phyloP scores from a whole-genome alignment of 2,888 invertebrate genomes.

The Andrena fulva region DNA sequence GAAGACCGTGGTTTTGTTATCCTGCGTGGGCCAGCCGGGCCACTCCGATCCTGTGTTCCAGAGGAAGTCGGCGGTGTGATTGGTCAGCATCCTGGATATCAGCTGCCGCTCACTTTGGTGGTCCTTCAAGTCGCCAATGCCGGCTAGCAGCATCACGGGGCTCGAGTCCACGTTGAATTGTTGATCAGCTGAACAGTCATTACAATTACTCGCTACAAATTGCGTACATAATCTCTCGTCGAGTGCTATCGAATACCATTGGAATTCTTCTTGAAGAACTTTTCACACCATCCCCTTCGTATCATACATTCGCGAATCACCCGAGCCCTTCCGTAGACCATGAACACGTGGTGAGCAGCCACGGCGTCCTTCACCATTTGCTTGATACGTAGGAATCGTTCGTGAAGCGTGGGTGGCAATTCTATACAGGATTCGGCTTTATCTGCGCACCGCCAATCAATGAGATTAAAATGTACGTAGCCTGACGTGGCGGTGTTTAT shows the following conservation, averaged over 20 bases:
- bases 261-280: slow-evolving; percentile 73
- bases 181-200: slow-evolving; percentile 66
- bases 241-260: slow-evolving; percentile 39
- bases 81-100: slow-evolving; percentile 91
- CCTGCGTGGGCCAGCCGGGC: slow-evolving; percentile 88
- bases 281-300: slow-evolving; percentile 82
- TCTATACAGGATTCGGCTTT: slow-evolving; percentile 30
- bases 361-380: slow-evolving; percentile 81
- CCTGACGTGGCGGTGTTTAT: neutral
- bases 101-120: slow-evolving; percentile 78
- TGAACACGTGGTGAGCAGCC: slow-evolving; percentile 78
- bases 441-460: slow-evolving; percentile 3
- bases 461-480: neutral
- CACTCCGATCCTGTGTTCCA: slow-evolving; percentile 96
- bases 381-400: slow-evolving; percentile 78
- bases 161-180: slow-evolving; percentile 76
- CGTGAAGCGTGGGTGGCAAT: slow-evolving; percentile 75
- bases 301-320: slow-evolving; percentile 81
- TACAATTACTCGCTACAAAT: neutral
- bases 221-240: neutral
- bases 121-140: slow-evolving; percentile 80
- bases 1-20: slow-evolving; percentile 89
- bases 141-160: slow-evolving; percentile 78
- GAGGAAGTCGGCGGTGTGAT: slow-evolving; percentile 93
- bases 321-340: slow-evolving; percentile 81